Evolutionary conservation across 37 sponge, comb jelly and placozoan species (phyloP), one percentile per base, ranked within the genome.

Genomic region (Crambe crambe): DNA sequence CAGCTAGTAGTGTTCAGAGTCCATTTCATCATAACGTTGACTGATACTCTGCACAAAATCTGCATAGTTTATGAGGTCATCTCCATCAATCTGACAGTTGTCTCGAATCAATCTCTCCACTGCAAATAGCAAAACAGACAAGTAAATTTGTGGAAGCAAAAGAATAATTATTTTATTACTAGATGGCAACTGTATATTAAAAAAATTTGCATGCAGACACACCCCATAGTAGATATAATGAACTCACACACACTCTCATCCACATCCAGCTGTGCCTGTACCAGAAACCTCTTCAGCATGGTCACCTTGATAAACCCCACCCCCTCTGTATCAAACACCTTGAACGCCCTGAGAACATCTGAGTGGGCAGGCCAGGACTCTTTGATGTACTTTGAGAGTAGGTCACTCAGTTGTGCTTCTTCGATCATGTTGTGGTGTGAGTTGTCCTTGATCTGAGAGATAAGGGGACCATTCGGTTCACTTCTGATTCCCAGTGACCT

Each of bases 251-350:
- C 71, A 17, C 10, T 56, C 5, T 85, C 86, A 8, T 85, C 86
- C 57, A 85, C 74, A 8, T 54, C 80, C 41, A 85, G 74, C 42
- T 85, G 76, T 42, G 90, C 80, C 62, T 75, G 63, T 22, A 74
- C 75, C 61, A 89, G 60, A 43, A 89, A 89, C 66, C 81, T 74
- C 72, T 89, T 89, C 59, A 89, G 65, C 72, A 85, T 83, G 51
- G 72, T 83, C 56, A 81, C 85, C 72, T 83, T 80, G 23, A 89
- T 89, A 60, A 79, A 89, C 37, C 85, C 80, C 39, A 76, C 32
- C 2, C 90, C 90, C 31, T 89, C 90, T 15, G 80, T 85, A 44
- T 89, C 90, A 84, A 89, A 89, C 72, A 89, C 90, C 20, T 77
- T 47, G 54, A 89, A 89, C 5, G 90, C 90, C 69, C 63, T 80